Evolutionary conservation across 1,140 invertebrate species (phyloP).

Genomic region (Anoplolepis gracilipes): DNA sequence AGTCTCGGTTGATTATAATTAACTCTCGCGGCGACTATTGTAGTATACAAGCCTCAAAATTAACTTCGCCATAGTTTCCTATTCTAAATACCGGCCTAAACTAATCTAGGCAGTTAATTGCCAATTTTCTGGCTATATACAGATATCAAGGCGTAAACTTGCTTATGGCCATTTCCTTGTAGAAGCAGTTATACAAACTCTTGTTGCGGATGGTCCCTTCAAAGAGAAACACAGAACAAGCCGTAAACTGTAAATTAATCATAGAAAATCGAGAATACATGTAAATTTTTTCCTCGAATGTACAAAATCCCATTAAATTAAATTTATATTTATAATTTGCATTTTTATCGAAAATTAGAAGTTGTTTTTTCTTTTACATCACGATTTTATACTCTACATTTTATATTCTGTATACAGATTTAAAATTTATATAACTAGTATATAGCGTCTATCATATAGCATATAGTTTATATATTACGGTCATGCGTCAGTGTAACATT

Average conservation of each 20-base stretch:
- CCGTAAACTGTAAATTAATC: background rate
- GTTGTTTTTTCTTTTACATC: background rate
- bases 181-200: slow-evolving; percentile 6
- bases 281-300: background rate
- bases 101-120: slow-evolving; percentile 21
- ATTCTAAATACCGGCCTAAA: slow-evolving; percentile 30
- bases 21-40: background rate
- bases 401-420: no score
- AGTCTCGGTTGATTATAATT: slow-evolving; percentile 18
- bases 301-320: background rate
- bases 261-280: background rate
- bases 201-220: background rate
- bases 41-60: background rate
- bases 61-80: slow-evolving; percentile 33
- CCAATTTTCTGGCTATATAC: slow-evolving; percentile 36
- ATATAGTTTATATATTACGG: no score
- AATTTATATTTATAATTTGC: background rate
- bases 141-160: slow-evolving; percentile 26
- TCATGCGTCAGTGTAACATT: no score
- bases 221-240: background rate
- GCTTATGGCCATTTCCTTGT: slow-evolving; percentile 2
- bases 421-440: no score
- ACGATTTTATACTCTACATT: background rate
- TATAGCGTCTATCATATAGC: no score
- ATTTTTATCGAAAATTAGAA: background rate